phyloP scores from a whole-genome alignment of 2,888 invertebrate species.

The Fragum whitleyi region DNA sequence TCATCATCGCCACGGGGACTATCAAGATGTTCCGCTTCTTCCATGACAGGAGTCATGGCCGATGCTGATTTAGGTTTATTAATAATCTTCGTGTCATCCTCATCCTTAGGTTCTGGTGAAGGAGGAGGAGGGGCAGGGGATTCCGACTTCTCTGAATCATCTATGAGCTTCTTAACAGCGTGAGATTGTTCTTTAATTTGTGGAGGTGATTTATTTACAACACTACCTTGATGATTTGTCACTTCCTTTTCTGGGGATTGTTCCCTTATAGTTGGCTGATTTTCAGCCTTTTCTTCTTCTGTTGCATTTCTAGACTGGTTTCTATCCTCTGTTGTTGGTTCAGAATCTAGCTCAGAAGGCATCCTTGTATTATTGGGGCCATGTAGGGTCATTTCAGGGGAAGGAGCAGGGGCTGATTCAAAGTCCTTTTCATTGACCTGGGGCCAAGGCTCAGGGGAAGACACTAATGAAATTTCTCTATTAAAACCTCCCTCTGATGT shows the following conservation, averaged over 20 bases:
- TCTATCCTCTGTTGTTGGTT: constrained; percentile 14
- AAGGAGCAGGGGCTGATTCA: constrained; percentile 65
- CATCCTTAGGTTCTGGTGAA: constrained; percentile 77
- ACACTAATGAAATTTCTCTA: constrained; percentile 62
- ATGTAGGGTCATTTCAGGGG: constrained; percentile 47
- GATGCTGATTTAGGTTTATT: constrained; percentile 46
- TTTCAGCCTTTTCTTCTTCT: constrained; percentile 10
- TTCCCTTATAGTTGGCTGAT: constrained; percentile 24
- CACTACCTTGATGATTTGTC: constrained; percentile 2
- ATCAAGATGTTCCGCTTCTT: constrained; percentile 56
- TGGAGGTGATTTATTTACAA: constrained; percentile 48
- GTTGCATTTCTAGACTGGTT: constrained; percentile 43
- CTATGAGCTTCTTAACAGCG: constrained; percentile 58
- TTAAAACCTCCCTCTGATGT: constrained; percentile 28
- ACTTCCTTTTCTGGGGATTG: constrained; percentile 47
- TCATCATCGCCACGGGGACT: constrained; percentile 48
- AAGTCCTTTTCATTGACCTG: constrained; percentile 74
- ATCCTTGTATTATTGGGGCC: constrained; percentile 25
- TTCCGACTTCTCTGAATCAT: constrained; percentile 66
- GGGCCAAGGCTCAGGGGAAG: constrained; percentile 78
- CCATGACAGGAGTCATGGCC: constrained; percentile 71
- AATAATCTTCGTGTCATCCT: constrained; percentile 43
- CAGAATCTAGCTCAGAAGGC: background rate
- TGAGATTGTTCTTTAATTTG: constrained; percentile 35
- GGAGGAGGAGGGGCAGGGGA: constrained; percentile 82